A percentile compares a stretch with the other conserved stretches of the same genome.
Conservation (phyloP, 2,797 vertebrate genomes). For the Chromis chromis region DNA sequence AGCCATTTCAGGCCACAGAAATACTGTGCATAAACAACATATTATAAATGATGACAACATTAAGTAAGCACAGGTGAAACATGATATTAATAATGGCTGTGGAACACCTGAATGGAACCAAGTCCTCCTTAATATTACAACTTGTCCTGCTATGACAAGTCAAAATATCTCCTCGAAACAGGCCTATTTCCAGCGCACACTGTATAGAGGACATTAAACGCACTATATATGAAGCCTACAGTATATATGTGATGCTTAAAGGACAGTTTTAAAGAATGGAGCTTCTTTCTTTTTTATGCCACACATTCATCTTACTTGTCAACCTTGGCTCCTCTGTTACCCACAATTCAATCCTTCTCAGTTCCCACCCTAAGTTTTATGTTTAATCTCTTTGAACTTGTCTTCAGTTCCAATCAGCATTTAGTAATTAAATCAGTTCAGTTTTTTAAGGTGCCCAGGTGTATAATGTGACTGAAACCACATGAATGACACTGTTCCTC, state of each 20-base stretch:
- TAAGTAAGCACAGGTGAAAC: not conserved
- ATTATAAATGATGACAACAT: not conserved
- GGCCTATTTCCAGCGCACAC: not conserved
- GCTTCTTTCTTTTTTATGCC: not conserved
- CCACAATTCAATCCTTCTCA: not conserved
- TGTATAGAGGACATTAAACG: not conserved
- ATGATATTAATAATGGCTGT: no score
- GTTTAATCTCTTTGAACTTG: no score
- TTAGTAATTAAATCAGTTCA: not conserved
- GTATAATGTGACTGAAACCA: no score
- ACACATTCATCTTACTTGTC: not conserved
- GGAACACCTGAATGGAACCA: no score
- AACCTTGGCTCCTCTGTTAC: not conserved
- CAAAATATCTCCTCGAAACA: not conserved
- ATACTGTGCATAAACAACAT: not conserved
- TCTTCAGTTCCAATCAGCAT: no score
- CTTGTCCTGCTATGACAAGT: not conserved
- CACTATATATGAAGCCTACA: not conserved
- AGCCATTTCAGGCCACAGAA: not conserved
- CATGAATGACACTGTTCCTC: not conserved
- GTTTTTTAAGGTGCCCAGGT: not conserved
- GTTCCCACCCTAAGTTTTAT: not conserved
- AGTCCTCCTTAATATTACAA: not conserved
- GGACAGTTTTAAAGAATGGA: not conserved
- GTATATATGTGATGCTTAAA: not conserved